Conservation (phyloP, 2,888 invertebrate genomes). For the Oxytorus armatus region DNA sequence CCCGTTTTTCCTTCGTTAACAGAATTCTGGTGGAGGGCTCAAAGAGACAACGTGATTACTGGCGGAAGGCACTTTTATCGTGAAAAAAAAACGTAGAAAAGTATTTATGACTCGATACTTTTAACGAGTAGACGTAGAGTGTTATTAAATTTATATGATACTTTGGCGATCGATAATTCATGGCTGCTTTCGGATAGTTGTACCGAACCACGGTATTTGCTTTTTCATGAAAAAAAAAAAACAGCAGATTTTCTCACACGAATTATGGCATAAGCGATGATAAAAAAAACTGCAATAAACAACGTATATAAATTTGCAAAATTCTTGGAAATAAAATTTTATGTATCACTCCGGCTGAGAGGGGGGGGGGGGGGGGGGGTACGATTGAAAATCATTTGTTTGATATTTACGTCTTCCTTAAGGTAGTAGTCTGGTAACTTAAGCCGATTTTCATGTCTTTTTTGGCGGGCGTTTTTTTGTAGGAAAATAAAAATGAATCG, state of each 20-base stretch:
- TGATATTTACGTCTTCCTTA: no score
- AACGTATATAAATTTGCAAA: no score
- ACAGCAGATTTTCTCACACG: not conserved
- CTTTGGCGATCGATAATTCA: slow-evolving; percentile 38
- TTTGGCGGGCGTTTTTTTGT: no score
- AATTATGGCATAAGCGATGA: not conserved
- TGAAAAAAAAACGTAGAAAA: slow-evolving; percentile 10
- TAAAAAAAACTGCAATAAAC: not conserved
- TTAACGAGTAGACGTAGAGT: slow-evolving; percentile 32
- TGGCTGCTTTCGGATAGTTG: not conserved
- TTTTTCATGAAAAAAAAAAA: not conserved
- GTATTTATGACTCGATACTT: slow-evolving; percentile 36
- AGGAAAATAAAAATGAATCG: no score
- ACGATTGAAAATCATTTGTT: no score
- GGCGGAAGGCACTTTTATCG: slow-evolving; percentile 12
- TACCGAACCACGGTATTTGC: not conserved
- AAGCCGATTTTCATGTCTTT: no score
- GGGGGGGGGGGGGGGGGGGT: no score
- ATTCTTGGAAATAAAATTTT: no score
- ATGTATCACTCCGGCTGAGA: no score
- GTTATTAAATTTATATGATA: slow-evolving; percentile 34
- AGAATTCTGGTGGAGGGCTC: slow-evolving; percentile 22
- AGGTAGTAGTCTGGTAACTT: no score
- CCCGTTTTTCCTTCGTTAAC: slow-evolving; percentile 25
- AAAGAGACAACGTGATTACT: not conserved